Evolutionary conservation across 2,888 invertebrate genomes (phyloP).

Genomic region (Smittia sp.): DNA sequence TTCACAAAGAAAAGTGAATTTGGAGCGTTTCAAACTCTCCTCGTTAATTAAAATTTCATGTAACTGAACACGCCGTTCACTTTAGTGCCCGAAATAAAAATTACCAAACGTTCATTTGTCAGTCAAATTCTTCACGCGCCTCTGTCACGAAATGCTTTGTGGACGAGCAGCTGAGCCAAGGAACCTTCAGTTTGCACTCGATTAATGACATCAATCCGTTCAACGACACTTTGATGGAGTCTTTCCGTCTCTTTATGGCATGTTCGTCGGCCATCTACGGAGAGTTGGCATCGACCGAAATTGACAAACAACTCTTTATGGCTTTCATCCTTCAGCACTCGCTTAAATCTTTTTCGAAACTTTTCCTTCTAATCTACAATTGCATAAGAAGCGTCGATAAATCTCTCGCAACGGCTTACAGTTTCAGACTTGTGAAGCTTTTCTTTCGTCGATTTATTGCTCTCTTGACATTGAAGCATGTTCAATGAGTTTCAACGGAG

Average conservation of each 20-base stretch:
- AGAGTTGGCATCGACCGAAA: background rate
- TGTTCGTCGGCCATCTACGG: background rate
- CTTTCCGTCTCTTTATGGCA: background rate
- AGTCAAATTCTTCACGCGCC: too few species aligned
- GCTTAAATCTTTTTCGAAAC: background rate
- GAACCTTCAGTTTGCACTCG: background rate
- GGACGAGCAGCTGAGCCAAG: too few species aligned
- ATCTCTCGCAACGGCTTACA: background rate
- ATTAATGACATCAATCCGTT: background rate
- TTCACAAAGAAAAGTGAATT: too few species aligned
- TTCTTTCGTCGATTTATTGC: background rate
- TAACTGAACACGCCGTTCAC: too few species aligned
- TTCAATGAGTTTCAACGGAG: constrained; percentile 8
- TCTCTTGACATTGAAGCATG: background rate
- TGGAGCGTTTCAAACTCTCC: too few species aligned
- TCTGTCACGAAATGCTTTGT: too few species aligned
- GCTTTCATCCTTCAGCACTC: background rate
- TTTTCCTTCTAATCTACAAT: background rate
- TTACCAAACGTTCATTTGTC: too few species aligned
- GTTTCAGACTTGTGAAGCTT: background rate
- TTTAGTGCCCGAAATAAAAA: too few species aligned
- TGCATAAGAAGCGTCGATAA: background rate
- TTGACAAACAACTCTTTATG: background rate
- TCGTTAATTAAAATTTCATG: too few species aligned
- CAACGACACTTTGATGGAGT: background rate